Base-by-base conservation (phyloP, 1,140 invertebrate species). In the Steinernema feltiae region DNA sequence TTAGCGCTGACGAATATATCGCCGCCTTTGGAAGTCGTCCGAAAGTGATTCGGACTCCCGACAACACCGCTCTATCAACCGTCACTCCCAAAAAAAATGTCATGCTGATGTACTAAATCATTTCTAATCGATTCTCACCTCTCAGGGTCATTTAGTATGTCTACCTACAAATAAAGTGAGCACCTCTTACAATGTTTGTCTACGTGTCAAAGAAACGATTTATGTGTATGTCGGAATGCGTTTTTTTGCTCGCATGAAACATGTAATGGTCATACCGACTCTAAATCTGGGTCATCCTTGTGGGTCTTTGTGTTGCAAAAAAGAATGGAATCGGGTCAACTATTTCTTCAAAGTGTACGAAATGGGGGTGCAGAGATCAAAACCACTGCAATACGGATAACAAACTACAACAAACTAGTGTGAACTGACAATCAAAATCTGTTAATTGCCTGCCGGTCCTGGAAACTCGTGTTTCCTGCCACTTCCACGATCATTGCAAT, bases 1-100 rank as follows among this genome's bases (percentile, higher is more conserved):
- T 72, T 46, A 79, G 78, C 53, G 27, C 48, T 18, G 74, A 80
- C 41, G 81, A 82, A 41, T 82, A 82, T 53, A 35, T 69, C 1
- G 63, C 78, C 27, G 81, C 71, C 2, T 82, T 82, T 69, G 81
- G 78, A 24, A 71, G 79, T 12, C 77, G 81, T 24, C 81, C 81
- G 17, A 82, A 82, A 75, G 72, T 82, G 21, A 74, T 79, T 18
- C 79, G 81, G 75, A 82, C 81, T 24, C 81, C 81, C 15, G 78
- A 79, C 53, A 63, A 63, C 53, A 21, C 41, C 24, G 53, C 15
- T 15, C 53, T 7, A 63, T 21, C 41, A n/a, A 27, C 53, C 15
- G 7, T 3, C 15, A 3, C 24, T 7, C 53, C 15, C 7, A 63
- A 63, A 21, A 63, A 63, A 27, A 63, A 21, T 63, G 53, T 63